Base-by-base conservation (phyloP, 1,140 invertebrate species). In the Augochlora pura region DNA sequence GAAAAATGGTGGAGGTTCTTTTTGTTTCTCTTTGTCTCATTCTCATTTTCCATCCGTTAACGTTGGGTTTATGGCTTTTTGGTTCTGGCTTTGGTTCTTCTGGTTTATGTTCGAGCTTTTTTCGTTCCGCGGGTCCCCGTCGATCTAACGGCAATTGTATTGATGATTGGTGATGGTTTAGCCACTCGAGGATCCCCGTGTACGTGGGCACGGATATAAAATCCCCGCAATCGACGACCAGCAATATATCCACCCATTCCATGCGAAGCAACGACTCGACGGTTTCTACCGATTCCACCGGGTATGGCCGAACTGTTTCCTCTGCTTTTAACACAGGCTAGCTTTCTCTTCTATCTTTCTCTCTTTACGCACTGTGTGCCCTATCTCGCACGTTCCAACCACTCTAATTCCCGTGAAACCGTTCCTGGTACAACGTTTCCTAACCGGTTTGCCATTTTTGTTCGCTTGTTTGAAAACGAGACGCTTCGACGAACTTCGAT, bases 121-220 rank as follows among this genome's bases (percentile, higher is more conserved):
- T 65, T 66, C 8, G 21, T 57, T 57, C 54, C 49, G 8, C 54
- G 18, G 62, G n/a, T 39, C 38, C 18, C 62, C 25, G 59, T 60
- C 3, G 23, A 25, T 60, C 25, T 46, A 52, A 21, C 14, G 49
- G 7, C 18, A 5, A 21, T 21, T 72, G 72, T 71, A 75, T 59
- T 80, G 63, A 86, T 64, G 21, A 76, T 85, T 71, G 88, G 86
- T 91, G 78, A 89, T 91, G 89, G 83, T 92, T 91, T 91, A 93
- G 93, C 90, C 91, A 92, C 72, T 94, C 93, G 89, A 91, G 93
- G 91, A 94, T 94, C 72, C 93, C 93, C 76, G 91, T 94, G 23
- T 94, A 92, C 89, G 92, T 94, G 73, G 93, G 93, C 75, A 88
- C 89, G 80, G 91, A 93, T 86, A 91, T 92, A 81, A 92, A 93